Base-by-base conservation (phyloP, 2,888 invertebrate genomes). In the Sphaerophoria rueppellii region DNA sequence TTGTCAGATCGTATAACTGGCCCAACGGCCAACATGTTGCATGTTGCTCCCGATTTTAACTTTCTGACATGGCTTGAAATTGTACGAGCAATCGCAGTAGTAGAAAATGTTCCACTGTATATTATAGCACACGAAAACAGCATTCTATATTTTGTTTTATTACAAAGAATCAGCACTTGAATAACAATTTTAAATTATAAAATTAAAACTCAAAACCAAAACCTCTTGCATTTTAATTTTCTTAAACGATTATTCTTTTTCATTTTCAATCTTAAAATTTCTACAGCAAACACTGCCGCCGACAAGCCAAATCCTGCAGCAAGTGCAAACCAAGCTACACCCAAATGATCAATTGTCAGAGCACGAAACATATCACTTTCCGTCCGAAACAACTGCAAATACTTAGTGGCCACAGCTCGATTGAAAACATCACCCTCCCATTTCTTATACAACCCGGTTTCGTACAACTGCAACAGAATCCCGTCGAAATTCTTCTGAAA, bases 401-500 rank as follows among this genome's bases (percentile, higher is more conserved):
- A 83, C 12, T 83, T 83, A 0, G 71, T 57, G 0, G 65, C 50
- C 9, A 79, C 79, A 24, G 79, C 83, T 57, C 72, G 55, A 37
- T 79, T 75, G 6, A 83, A 83, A 14, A 72, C 79, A 57, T 79
- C 75, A 2, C n/a, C 67, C 6, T 79, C 75, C 79, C 83, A 83
- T 48, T 83, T 83, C 7, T 48, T 61, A 14, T 60, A 79, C 71
- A 79, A 32, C 0, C 83, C 83, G 24, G 83, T 83, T 32, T 83
- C 79, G 14, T 75, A 83, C 7, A 83, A 14, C 35, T 83, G 79
- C 55, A 83, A 16, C 14, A 83, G 4, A 16, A 83, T 71, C 4
- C 71, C 57, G 4, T 83, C 83, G n/a, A 79, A 79, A 48, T 71
- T 75, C 32, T 24, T 75, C 40, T 54, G 74, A 72, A 83, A 83